Evolutionary conservation across 2,888 invertebrate species (phyloP).

Genomic region (Agrilus cyanescens): DNA sequence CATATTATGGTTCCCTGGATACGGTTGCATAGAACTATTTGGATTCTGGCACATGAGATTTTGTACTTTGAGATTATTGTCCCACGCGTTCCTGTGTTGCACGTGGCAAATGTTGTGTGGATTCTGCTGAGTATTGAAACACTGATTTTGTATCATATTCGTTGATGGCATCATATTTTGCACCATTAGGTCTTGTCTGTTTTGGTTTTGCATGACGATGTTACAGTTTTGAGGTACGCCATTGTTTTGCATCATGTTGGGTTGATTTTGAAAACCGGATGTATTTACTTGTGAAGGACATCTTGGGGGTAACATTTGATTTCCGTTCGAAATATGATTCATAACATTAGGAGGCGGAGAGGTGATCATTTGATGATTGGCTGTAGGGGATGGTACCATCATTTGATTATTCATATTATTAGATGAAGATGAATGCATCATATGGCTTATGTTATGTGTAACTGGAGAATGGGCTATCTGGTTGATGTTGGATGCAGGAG

Average conservation of each 20-base stretch:
- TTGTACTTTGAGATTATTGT: constrained; percentile 17
- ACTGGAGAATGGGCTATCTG: constrained; percentile 6
- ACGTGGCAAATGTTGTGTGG: constrained; percentile 23
- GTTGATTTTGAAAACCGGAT: constrained; percentile 12
- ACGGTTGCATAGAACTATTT: constrained; percentile 7
- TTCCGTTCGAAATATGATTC: constrained; percentile 2
- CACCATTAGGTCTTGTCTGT: constrained; percentile 14
- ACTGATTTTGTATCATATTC: constrained; percentile 14
- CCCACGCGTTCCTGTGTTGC: constrained; percentile 24
- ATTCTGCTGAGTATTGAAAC: constrained; percentile 20
- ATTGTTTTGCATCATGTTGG: constrained; percentile 10
- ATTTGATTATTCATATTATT: constrained; percentile 11
- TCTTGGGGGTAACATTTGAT: constrained; percentile 23
- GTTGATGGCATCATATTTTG: constrained; percentile 13
- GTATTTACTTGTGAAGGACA: constrained; percentile 26
- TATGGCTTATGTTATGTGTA: constrained; percentile 1
- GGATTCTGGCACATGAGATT: constrained; percentile 19
- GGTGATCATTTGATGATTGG: constrained; percentile 15
- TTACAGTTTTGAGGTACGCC: constrained; percentile 12
- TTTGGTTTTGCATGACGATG: constrained; percentile 14
- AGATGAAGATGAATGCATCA: constrained; percentile 13
- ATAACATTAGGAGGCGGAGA: constrained; percentile 17
- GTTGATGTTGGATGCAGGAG: constrained; percentile 19
- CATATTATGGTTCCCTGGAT: constrained; percentile 15
- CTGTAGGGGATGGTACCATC: constrained; percentile 21